Base-by-base conservation (phyloP, 2,113 vertebrate genomes). In the Barnardius zonarius region DNA sequence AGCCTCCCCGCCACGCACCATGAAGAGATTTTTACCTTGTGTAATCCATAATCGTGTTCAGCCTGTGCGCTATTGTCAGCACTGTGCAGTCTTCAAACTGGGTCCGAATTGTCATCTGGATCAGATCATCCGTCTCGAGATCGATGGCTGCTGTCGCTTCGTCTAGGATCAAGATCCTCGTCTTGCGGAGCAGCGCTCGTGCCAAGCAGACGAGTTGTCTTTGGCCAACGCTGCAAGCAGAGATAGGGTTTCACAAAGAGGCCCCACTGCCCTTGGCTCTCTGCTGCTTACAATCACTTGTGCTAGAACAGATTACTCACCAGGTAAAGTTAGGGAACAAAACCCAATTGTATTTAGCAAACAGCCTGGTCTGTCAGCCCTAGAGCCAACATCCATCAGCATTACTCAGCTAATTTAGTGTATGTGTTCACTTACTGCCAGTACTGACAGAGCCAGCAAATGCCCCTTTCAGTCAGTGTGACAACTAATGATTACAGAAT, bases 1-100 rank as follows among this genome's bases (percentile, higher is more conserved):
- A 84, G 54, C 37, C 5, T 13, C 33, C 20, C 0, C 1, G 0
- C 43, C 52, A 9, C 0, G 0, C 19, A 2, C 33, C 37, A 2
- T 2, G 2, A 11, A 8, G n/a, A 57, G 44, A 1, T 8, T 39
- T 51, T 83, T 18, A 99, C 99, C 98, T 99, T 54, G 98, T 99
- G 93, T 99, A 99, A 94, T 99, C 99, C 99, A 99, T 99, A 95
- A 99, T 99, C 1, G 99, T 99, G 98, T 99, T 99, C 79, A 99
- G 99, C 73, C 99, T 98, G 95, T 99, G 99, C 4, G 99, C 99
- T 13, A 99, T 99, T 66, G 99, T 99, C 92, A 99, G 98, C 78
- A 99, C 99, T 0, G 99, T 99, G 97, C 98, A 99, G 98, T 97
- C 96, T 31, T 99, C 98, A 72, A 99, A 99, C 97, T 99, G 98